Percentiles rank a stretch among this genome's conserved stretches.
Evolutionary conservation across 30 jellyfish, hydroid and myxozoan species (phyloP).

Genomic region (Turritopsis rubra): DNA sequence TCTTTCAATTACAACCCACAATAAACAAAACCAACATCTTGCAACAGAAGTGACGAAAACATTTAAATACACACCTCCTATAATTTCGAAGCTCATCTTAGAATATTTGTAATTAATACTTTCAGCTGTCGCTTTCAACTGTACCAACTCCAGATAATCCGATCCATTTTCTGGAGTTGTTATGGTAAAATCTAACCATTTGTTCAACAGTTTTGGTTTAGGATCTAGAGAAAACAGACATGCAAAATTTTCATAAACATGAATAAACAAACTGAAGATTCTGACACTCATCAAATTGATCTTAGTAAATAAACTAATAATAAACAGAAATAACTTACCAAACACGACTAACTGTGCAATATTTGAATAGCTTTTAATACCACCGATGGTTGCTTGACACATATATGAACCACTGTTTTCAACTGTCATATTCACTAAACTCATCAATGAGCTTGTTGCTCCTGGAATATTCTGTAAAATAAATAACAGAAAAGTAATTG

Average conservation of each 20-base stretch:
- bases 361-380: constrained; percentile 50
- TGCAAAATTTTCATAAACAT: background rate
- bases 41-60: background rate
- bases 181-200: constrained; percentile 37
- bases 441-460: constrained; percentile 23
- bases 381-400: constrained; percentile 57
- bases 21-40: no score
- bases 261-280: background rate
- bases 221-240: constrained; percentile 51
- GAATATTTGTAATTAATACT: constrained; percentile 50
- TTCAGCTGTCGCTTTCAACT: constrained; percentile 52
- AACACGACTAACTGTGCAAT: constrained; percentile 59
- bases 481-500: constrained; percentile 33
- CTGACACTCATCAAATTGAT: background rate
- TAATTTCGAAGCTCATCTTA: constrained; percentile 42
- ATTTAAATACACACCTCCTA: constrained; percentile 43
- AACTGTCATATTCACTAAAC: constrained; percentile 33
- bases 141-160: constrained; percentile 26
- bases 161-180: constrained; percentile 67
- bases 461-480: constrained; percentile 47
- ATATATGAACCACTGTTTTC: constrained; percentile 69
- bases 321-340: constrained; percentile 46
- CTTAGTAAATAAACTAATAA: background rate
- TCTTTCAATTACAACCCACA: no score
- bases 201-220: constrained; percentile 54